phyloP scores from a whole-genome alignment of 2,797 vertebrate genomes.

The Anableps anableps region DNA sequence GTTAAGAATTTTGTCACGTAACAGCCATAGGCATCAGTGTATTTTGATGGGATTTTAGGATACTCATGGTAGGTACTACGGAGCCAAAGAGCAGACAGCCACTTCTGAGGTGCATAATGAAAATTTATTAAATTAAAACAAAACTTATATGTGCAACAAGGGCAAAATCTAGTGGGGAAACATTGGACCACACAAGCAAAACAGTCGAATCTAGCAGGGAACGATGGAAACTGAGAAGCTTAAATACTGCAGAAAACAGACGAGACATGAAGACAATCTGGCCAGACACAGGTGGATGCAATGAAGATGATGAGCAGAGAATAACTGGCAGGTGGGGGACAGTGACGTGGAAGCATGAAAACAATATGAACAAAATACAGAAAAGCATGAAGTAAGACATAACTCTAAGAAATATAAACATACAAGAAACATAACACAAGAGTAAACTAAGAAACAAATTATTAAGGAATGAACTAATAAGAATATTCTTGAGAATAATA shows the following conservation, averaged over 20 bases:
- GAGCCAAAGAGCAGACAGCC: neutral
- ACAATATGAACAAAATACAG: neutral
- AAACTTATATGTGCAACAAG: neutral
- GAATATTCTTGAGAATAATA: too few species aligned
- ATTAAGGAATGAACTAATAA: neutral
- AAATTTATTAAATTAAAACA: neutral
- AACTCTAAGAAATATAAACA: neutral
- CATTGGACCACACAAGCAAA: neutral
- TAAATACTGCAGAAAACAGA: neutral
- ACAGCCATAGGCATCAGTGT: neutral
- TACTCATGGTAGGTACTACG: neutral
- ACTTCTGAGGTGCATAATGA: neutral
- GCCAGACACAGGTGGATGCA: neutral
- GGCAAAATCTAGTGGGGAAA: neutral
- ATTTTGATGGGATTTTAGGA: neutral
- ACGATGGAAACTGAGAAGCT: neutral
- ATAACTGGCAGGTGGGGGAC: neutral
- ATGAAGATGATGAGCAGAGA: neutral
- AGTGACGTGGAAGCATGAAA: neutral
- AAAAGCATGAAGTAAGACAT: neutral
- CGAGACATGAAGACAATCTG: neutral
- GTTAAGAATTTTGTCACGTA: neutral
- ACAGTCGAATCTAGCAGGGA: neutral
- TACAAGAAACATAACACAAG: neutral
- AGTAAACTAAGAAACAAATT: neutral